Evolutionary conservation across 2,113 vertebrate species (phyloP), one percentile per base, ranked within the genome.

Genomic region (Copsychus sechellarum): DNA sequence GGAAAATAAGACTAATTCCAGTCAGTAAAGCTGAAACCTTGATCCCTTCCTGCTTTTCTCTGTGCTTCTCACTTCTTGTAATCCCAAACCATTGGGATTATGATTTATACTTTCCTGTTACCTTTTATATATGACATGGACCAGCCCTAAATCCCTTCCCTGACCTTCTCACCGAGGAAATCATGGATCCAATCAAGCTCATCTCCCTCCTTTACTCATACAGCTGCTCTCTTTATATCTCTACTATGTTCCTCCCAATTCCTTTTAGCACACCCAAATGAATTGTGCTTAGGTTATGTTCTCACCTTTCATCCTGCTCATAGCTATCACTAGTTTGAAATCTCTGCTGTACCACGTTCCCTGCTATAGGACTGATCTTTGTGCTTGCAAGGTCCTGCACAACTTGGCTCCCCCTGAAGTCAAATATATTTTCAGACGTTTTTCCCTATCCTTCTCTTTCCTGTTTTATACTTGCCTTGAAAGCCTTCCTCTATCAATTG

Each of bases 21-120:
- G 73, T 17, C 66, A 76, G 36, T 72, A 91, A 83, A 82, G 66
- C 81, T 90, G 74, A 40, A 91, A 57, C 40, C 81, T 85, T 88
- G 70, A 94, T 94, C 78, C 38, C 79, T 92, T 93, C 88, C 87
- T 94, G 82, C 61, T 91, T 87, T 91, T 62, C 58, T 81, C 70
- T 54, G 40, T 36, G 45, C 66, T 91, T 93, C 58, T 92, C 81
- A 82, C 53, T 90, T 93, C 74, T 67, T 15, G 34, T 81, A 95
- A 86, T 95, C 74, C 57, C 66, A 72, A 69, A 88, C 83, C 58
- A 81, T 71, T 81, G 1, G 83, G 88, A 90, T 95, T 90, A 92
- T 78, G 81, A 81, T 93, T 91, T 90, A 56, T 73, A 83, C 42
- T 95, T 85, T 91, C 61, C 61, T 81, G 65, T 94, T 95, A 89